phyloP scores from a whole-genome alignment of 1,140 invertebrate genomes.

The Drosophila carrolli region DNA sequence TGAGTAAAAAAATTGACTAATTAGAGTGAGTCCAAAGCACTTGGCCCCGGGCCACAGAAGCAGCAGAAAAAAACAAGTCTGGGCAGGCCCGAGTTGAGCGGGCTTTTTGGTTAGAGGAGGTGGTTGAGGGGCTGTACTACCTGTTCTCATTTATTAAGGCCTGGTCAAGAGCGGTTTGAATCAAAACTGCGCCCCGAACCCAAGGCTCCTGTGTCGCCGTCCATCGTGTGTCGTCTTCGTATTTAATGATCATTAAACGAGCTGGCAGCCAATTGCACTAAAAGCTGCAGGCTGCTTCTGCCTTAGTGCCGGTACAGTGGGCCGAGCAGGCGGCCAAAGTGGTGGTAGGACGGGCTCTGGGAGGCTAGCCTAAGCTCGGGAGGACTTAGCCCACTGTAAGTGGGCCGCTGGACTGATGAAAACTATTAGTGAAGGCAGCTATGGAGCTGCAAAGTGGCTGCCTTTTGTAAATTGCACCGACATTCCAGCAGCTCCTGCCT shows the following conservation, averaged over 20 bases:
- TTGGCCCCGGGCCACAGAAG: slow-evolving; percentile 62
- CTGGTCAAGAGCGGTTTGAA: slow-evolving; percentile 81
- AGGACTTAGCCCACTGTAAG: slow-evolving; percentile 7
- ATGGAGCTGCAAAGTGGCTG: slow-evolving; percentile 70
- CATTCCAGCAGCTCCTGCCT: slow-evolving; percentile 54
- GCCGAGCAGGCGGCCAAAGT: background rate
- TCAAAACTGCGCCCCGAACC: slow-evolving; percentile 59
- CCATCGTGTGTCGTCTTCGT: slow-evolving; percentile 73
- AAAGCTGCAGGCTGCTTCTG: slow-evolving; percentile 65
- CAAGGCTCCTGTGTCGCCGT: slow-evolving; percentile 33
- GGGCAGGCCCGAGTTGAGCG: slow-evolving; percentile 11
- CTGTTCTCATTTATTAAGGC: slow-evolving; percentile 80
- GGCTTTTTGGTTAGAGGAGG: background rate
- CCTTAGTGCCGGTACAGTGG: slow-evolving; percentile 17
- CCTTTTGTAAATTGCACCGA: slow-evolving; percentile 74
- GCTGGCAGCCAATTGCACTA: slow-evolving; percentile 80
- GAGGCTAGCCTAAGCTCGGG: background rate
- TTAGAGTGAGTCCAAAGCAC: slow-evolving; percentile 78
- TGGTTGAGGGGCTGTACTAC: slow-evolving; percentile 36
- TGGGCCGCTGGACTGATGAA: slow-evolving; percentile 67
- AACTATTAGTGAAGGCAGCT: slow-evolving; percentile 68
- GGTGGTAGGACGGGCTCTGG: too few relatives aligned
- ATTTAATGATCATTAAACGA: slow-evolving; percentile 82
- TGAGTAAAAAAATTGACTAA: slow-evolving; percentile 82
- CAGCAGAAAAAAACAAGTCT: slow-evolving; percentile 67